Conservation (phyloP, 2,888 invertebrate genomes). For the Mesopsocus fuscifrons region DNA sequence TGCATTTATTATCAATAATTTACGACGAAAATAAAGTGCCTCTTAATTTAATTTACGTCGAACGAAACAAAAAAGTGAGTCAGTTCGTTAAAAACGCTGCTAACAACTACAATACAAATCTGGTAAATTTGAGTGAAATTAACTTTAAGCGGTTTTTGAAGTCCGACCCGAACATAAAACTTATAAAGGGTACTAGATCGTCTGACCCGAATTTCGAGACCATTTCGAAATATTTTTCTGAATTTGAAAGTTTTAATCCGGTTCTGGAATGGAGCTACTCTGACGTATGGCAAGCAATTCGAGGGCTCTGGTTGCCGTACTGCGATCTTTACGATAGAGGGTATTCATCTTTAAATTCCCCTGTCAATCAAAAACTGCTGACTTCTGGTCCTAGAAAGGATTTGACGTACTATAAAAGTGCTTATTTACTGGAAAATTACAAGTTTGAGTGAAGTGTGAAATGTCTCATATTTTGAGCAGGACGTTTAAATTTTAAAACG, state of each 20-base stretch:
- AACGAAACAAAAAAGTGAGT: slow-evolving; percentile 1
- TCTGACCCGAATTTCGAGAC: neutral
- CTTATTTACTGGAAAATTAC: neutral
- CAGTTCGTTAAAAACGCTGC: neutral
- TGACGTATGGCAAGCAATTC: slow-evolving; percentile 4
- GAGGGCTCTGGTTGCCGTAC: slow-evolving; percentile 2
- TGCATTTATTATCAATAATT: neutral
- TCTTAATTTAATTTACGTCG: slow-evolving; percentile 1
- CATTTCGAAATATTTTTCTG: neutral
- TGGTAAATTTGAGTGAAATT: neutral
- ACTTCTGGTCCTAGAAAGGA: slow-evolving; percentile 4
- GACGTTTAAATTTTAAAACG: neutral
- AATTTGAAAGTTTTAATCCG: neutral
- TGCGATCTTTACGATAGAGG: slow-evolving; percentile 4
- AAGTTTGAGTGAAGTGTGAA: neutral
- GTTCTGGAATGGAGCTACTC: neutral
- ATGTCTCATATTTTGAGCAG: neutral
- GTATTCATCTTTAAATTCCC: neutral
- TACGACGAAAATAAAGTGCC: neutral
- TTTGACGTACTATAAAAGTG: slow-evolving; percentile 4
- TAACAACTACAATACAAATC: neutral
- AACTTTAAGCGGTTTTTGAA: slow-evolving; percentile 3
- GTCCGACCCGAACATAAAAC: neutral
- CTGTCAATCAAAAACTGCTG: neutral
- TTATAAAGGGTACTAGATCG: slow-evolving; percentile 2